phyloP scores from a whole-genome alignment of 2,888 invertebrate species.

The Maniola hyperantus region DNA sequence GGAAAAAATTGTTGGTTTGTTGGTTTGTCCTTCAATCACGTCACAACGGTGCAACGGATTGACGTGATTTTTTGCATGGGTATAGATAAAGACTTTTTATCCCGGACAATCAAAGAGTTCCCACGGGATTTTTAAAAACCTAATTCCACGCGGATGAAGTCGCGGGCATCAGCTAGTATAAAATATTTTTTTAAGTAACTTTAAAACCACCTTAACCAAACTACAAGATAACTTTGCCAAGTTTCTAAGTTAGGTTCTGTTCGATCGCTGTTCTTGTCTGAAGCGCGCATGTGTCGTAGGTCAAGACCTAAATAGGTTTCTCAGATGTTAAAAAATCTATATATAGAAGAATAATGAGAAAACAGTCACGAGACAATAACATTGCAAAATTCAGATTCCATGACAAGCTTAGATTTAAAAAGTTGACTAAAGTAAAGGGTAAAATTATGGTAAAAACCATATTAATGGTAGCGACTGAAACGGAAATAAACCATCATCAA shows the following conservation, averaged over 20 bases:
- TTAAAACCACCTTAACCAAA: neutral
- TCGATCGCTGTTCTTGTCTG: conserved; percentile 39
- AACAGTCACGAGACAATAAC: conserved; percentile 8
- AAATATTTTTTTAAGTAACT: no score
- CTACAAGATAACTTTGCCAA: neutral
- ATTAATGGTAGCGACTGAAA: conserved; percentile 11
- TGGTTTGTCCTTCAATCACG: no score
- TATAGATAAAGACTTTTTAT: no score
- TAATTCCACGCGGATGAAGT: no score
- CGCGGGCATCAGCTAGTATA: no score
- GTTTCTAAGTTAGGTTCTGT: conserved; percentile 34
- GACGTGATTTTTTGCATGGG: no score
- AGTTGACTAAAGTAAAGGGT: neutral
- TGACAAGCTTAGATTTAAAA: neutral
- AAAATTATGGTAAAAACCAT: neutral
- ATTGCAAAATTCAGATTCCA: neutral
- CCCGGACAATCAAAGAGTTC: no score
- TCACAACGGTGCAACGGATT: no score
- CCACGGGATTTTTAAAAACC: no score
- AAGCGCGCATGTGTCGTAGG: conserved; percentile 42
- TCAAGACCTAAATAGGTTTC: conserved; percentile 37
- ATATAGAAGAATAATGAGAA: conserved; percentile 16
- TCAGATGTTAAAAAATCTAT: conserved; percentile 8
- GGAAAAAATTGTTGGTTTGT: no score
- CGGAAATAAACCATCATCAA: conserved; percentile 15